Evolutionary conservation across 2,888 invertebrate genomes (phyloP).

Genomic region (Rosalia funebris): DNA sequence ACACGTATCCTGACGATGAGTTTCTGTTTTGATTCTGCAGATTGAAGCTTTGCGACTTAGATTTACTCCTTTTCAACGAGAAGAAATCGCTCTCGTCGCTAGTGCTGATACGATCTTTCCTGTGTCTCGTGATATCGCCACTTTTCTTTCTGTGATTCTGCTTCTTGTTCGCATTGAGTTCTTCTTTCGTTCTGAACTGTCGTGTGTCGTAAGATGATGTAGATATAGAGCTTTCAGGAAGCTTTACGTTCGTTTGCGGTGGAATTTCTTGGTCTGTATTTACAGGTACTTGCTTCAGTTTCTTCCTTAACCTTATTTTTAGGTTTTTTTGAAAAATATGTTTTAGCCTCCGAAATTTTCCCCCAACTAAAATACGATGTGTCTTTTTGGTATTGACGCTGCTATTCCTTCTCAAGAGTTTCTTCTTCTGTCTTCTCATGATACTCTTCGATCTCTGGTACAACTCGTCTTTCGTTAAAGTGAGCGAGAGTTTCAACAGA

Average conservation of each 20-base stretch:
- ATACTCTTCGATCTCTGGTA: conserved; percentile 90
- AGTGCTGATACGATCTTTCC: conserved; percentile 57
- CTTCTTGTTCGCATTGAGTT: conserved; percentile 53
- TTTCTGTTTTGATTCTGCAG: conserved; percentile 56
- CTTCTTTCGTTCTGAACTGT: conserved; percentile 71
- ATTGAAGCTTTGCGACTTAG: conserved; percentile 50
- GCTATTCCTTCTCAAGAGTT: conserved; percentile 69
- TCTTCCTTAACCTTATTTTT: conserved; percentile 54
- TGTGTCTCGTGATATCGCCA: conserved; percentile 34
- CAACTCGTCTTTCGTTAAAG: conserved; percentile 90
- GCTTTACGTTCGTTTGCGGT: conserved; percentile 43
- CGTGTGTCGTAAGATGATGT: conserved; percentile 72
- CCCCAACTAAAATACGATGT: conserved; percentile 52
- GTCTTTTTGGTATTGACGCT: conserved; percentile 46
- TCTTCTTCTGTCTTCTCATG: conserved; percentile 85
- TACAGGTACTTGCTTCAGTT: conserved; percentile 30
- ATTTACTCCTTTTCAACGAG: conserved; percentile 56
- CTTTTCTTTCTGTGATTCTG: conserved; percentile 54
- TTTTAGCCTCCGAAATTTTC: conserved; percentile 58
- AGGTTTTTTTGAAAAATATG: conserved; percentile 71
- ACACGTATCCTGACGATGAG: conserved; percentile 76
- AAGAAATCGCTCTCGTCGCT: conserved; percentile 66
- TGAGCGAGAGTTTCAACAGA: conserved; percentile 85
- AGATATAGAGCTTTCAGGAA: conserved; percentile 71
- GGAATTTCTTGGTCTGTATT: conserved; percentile 14